These are phyloP conservation scores for Microhierax caerulescens DNA, from an alignment of 2,797 vertebrate genomes.

Conservation along the genomic window DNA sequence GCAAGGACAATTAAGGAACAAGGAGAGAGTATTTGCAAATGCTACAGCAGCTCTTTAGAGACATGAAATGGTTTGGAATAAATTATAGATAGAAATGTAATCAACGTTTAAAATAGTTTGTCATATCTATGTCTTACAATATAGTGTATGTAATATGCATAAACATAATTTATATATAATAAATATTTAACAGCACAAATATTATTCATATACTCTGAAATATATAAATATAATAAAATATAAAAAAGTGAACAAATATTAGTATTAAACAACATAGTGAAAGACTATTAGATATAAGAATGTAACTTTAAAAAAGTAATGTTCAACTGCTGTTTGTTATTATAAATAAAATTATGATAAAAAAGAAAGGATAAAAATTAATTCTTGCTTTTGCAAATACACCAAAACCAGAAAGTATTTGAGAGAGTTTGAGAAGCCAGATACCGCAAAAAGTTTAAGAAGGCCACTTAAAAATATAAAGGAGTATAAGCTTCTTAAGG, in stretches of 20 bases:
- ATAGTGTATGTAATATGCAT: not conserved
- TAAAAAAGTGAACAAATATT: not conserved
- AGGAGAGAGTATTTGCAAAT: not conserved
- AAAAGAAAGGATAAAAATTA: not conserved
- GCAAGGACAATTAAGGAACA: not conserved
- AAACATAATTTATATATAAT: not conserved
- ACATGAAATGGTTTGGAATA: not conserved
- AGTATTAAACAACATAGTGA: not conserved
- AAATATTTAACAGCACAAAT: not conserved
- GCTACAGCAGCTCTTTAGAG: not conserved
- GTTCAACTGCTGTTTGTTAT: not conserved
- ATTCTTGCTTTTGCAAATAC: not conserved
- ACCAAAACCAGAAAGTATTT: not conserved
- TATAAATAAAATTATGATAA: not conserved
- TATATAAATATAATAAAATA: not conserved
- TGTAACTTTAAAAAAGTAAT: not conserved
- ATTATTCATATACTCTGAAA: not conserved
- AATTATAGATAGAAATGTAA: not conserved
- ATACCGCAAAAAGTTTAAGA: not conserved
- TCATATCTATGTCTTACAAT: not conserved
- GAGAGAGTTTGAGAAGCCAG: not conserved
- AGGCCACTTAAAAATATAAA: not conserved
- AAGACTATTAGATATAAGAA: not conserved
- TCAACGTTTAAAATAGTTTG: not conserved
- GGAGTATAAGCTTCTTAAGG: not conserved